Percentiles rank a stretch among this genome's conserved stretches.
These are phyloP conservation scores for Gasterosteus nipponicus DNA, from an alignment of 2,113 vertebrate genomes.

Conservation along the genomic window DNA sequence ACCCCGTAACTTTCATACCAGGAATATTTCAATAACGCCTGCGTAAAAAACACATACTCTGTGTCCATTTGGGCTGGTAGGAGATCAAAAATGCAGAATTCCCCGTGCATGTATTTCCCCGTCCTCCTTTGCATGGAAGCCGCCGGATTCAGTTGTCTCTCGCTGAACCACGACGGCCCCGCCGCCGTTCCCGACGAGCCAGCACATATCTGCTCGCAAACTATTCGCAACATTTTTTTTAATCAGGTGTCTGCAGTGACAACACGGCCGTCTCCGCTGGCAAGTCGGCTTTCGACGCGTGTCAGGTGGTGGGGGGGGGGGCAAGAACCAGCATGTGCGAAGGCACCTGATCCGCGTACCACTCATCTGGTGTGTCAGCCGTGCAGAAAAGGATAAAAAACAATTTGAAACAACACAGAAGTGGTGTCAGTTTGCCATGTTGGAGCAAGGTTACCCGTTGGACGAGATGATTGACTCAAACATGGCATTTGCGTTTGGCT, in stretches of 20 bases:
- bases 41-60: no score
- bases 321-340: slow-evolving; percentile 74
- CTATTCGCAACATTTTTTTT: slow-evolving; percentile 67
- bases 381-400: slow-evolving; percentile 54
- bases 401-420: slow-evolving; percentile 52
- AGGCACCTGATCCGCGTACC: slow-evolving; percentile 62
- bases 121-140: slow-evolving; percentile 1
- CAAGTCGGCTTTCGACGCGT: slow-evolving; percentile 47
- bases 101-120: not conserved
- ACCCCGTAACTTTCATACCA: not conserved
- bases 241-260: slow-evolving; percentile 71
- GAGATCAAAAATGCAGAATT: not conserved
- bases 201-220: slow-evolving; percentile 64
- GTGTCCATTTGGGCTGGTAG: not conserved
- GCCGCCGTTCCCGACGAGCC: slow-evolving; percentile 51
- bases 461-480: slow-evolving; percentile 53
- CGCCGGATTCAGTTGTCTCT: slow-evolving; percentile 58
- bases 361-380: slow-evolving; percentile 69
- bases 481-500: slow-evolving; percentile 40
- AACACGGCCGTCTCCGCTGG: slow-evolving; percentile 62
- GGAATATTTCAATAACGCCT: no score
- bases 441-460: slow-evolving; percentile 51
- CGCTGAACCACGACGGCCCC: slow-evolving; percentile 54
- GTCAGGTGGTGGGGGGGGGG: slow-evolving; percentile 47
- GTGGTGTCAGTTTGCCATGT: slow-evolving; percentile 56